phyloP scores from a whole-genome alignment of 1,140 invertebrate species.

The Bombus haemorrhoidalis region DNA sequence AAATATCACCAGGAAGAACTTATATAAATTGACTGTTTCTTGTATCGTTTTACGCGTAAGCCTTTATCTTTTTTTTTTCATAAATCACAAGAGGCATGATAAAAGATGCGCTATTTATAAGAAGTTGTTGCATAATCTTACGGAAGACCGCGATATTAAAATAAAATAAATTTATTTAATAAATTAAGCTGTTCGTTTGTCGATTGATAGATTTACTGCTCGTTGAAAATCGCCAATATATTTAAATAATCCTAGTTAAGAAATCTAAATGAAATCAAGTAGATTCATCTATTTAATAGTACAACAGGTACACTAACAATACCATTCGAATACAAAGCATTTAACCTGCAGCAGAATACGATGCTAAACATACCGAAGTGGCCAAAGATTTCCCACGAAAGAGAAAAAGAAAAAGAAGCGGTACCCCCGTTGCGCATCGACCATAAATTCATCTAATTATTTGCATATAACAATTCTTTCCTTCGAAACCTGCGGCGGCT shows the following conservation, averaged over 20 bases:
- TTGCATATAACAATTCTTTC: constrained; percentile 13
- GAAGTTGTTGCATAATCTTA: background rate
- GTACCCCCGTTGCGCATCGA: background rate
- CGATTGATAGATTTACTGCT: background rate
- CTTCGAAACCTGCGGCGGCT: background rate
- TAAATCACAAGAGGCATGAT: background rate
- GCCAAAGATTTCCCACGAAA: background rate
- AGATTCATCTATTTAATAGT: background rate
- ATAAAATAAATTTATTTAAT: background rate
- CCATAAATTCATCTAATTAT: constrained; percentile 19
- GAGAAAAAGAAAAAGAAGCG: background rate
- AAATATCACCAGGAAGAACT: background rate
- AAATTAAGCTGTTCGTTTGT: too few species aligned
- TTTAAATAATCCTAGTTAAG: background rate
- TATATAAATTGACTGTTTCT: background rate
- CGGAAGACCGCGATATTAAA: background rate
- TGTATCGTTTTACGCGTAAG: background rate
- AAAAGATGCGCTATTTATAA: background rate
- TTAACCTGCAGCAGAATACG: background rate
- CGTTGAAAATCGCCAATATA: background rate
- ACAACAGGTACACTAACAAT: background rate
- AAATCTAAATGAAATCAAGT: too few species aligned
- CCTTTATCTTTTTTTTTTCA: background rate
- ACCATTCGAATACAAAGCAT: background rate
- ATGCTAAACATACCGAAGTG: background rate